Conservation (phyloP, 2,113 vertebrate genomes). For the Aptenodytes patagonicus region DNA sequence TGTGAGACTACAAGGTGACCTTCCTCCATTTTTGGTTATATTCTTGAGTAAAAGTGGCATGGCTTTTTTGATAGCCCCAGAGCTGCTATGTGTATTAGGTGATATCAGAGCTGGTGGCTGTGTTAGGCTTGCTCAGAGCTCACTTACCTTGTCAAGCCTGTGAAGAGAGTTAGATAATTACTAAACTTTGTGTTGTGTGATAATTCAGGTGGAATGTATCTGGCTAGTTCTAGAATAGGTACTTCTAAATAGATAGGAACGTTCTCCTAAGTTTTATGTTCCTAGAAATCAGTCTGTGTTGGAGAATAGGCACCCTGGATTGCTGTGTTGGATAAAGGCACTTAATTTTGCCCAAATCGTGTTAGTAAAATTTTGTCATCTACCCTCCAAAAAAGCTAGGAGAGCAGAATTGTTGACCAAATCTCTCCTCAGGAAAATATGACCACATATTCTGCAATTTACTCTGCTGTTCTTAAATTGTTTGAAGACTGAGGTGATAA, state of each 20-base stretch:
- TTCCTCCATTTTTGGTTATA: neutral
- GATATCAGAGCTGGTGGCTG: neutral
- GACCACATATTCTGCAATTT: neutral
- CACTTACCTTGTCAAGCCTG: neutral
- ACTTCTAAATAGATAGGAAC: neutral
- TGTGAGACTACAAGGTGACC: neutral
- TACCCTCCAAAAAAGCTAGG: neutral
- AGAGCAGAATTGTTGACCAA: neutral
- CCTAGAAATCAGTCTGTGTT: neutral
- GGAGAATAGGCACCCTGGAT: neutral
- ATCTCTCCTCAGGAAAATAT: neutral
- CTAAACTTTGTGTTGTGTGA: neutral
- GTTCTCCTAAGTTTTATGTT: neutral
- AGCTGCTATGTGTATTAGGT: neutral
- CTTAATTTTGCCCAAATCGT: neutral
- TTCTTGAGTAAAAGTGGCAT: neutral
- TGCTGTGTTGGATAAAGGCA: neutral
- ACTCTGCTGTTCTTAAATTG: neutral
- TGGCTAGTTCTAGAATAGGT: neutral
- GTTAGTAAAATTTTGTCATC: neutral
- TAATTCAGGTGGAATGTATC: neutral
- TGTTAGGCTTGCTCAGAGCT: neutral
- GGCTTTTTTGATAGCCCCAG: neutral
- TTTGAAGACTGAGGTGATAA: neutral
- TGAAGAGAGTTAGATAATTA: neutral